A percentile compares a stretch with the other conserved stretches of the same genome.
Conservation (phyloP, 2,797 vertebrate species). For the Cephalopachus bancanus region DNA sequence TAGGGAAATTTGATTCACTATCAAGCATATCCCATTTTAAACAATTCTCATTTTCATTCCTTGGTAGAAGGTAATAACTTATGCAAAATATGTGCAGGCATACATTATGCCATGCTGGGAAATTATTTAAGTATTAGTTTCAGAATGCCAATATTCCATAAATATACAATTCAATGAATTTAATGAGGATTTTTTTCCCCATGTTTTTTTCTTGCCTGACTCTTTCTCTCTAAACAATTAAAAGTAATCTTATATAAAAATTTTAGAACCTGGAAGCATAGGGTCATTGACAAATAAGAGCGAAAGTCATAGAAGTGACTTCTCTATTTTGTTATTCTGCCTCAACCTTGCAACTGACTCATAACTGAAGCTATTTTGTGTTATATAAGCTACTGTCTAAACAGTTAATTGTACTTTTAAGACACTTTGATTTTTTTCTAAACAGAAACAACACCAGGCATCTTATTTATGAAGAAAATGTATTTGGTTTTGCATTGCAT, state of each 20-base stretch:
- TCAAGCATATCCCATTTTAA: constrained; percentile 82
- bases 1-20: constrained; percentile 81
- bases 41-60: constrained; percentile 83
- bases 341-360: neutral
- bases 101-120: constrained; percentile 77
- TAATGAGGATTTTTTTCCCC: constrained; percentile 44
- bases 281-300: neutral
- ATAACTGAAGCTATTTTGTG: neutral
- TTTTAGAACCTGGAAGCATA: neutral
- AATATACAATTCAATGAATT: constrained; percentile 58
- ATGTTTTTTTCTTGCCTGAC: neutral
- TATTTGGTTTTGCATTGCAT: constrained; percentile 6
- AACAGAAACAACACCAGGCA: neutral
- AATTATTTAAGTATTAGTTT: constrained; percentile 77
- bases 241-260: constrained; percentile 17
- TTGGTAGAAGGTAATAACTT: constrained; percentile 81
- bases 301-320: neutral
- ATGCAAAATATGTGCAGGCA: constrained; percentile 78
- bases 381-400: neutral
- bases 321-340: neutral
- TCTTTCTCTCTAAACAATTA: neutral
- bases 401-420: neutral
- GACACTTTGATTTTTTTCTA: neutral
- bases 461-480: neutral
- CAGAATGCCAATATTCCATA: constrained; percentile 60